Base-by-base conservation (phyloP, 2,797 vertebrate species). In the Cyprinodon diabolis region DNA sequence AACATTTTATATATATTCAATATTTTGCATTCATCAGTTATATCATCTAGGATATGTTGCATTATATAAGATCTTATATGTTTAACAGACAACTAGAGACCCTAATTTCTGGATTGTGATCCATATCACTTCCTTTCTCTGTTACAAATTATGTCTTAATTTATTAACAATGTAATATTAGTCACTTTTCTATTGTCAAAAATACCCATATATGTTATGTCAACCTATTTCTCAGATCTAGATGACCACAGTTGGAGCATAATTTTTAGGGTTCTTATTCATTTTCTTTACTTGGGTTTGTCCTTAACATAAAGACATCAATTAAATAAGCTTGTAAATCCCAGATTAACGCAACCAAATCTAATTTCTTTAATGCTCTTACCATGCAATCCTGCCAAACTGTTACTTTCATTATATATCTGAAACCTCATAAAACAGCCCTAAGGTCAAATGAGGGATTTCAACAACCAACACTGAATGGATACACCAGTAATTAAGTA, bases 251-350 rank as follows among this genome's bases (percentile, higher is more conserved):
- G 23, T 48, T 71, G 58, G 80, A 83, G 82, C 83, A 79, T 86
- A 76, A 60, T 25, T 47, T n/a, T n/a, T 58, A 79, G 76, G 76
- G 78, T 76, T 68, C 2, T 55, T 65, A 71, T 87, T 90, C 74
- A 88, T 86, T 90, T 83, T 83, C 67, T 83, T 88, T 87, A 88
- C 91, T 83, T 89, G 72, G 78, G 77, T 84, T 85, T 82, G 75
- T 72, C 84, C 82, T 79, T 73, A 66, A 63, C 23, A 71, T 71
- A 23, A 56, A 60, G 55, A 74, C 81, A 79, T 88, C 81, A 73
- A 81, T 74, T 68, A 83, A 84, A 89, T 75, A 74, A 40, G 70
- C 72, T 73, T 51, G 35, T 85, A 80, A 89, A 90, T 52, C 58
- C 10, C 45, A 62, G 76, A 77, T 86, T 68, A 74, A 79, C 68